Conservation (phyloP, 1,140 invertebrate species). For the Drosophila erecta region DNA sequence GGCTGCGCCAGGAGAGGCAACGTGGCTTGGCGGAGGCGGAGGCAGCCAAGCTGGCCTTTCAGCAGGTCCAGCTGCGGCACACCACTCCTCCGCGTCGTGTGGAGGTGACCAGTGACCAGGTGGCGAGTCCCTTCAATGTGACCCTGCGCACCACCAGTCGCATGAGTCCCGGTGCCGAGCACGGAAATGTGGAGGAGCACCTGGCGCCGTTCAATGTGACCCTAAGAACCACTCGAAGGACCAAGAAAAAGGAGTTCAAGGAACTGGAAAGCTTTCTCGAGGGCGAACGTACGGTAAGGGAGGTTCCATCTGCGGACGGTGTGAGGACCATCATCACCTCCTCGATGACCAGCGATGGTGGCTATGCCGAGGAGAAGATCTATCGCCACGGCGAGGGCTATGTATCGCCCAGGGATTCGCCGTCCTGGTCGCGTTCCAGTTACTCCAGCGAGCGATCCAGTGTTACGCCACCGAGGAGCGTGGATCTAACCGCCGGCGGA, state of each 20-base stretch:
- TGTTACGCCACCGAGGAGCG: conserved; percentile 70
- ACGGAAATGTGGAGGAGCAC: conserved; percentile 88
- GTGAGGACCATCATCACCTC: conserved; percentile 80
- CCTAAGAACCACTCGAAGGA: conserved; percentile 66
- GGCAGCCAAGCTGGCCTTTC: conserved; percentile 86
- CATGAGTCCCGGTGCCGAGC: conserved; percentile 71
- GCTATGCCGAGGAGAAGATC: conserved; percentile 78
- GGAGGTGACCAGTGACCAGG: conserved; percentile 69
- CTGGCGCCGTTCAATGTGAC: conserved; percentile 85
- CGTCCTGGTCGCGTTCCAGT: conserved; percentile 68
- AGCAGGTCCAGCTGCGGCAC: conserved; percentile 86
- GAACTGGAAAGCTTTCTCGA: conserved; percentile 72
- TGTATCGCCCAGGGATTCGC: conserved; percentile 71
- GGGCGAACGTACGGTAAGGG: conserved; percentile 66
- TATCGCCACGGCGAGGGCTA: conserved; percentile 82
- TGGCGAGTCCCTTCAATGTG: conserved; percentile 72
- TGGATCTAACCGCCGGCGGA: conserved; percentile 78
- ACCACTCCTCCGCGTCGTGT: conserved; percentile 84
- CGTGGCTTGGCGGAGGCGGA: conserved; percentile 85
- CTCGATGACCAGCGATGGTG: conserved; percentile 77
- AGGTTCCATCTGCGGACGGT: conserved; percentile 69
- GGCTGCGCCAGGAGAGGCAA: conserved; percentile 86
- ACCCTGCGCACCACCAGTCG: conserved; percentile 74
- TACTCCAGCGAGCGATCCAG: conserved; percentile 71
- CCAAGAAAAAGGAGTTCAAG: conserved; percentile 49